Percentiles rank a stretch among this genome's conserved stretches.
These are phyloP conservation scores for Paragorgia papillata DNA, from an alignment of 92 coral and sea anemone species.

Conservation along the genomic window DNA sequence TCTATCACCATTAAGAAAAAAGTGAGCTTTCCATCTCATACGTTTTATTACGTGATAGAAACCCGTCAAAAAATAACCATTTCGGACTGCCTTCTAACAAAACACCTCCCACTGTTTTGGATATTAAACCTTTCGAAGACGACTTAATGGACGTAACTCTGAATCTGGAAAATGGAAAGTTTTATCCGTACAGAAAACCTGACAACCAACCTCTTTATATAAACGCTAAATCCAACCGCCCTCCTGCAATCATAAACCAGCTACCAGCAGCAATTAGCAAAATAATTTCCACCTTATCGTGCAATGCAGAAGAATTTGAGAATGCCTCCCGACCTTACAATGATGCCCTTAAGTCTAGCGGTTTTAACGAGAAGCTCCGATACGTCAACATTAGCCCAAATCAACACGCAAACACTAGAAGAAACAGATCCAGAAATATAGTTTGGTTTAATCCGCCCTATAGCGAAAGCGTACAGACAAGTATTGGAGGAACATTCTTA, in stretches of 20 bases:
- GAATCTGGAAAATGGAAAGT: too few species aligned
- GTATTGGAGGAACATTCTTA: conserved; percentile 21
- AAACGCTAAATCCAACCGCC: conserved; percentile 40
- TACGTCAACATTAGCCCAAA: neutral
- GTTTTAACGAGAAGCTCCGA: conserved; percentile 1
- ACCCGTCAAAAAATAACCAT: too few species aligned
- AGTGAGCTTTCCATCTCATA: too few species aligned
- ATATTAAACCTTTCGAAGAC: too few species aligned
- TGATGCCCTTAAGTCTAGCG: conserved; percentile 32
- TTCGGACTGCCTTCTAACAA: too few species aligned
- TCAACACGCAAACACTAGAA: neutral
- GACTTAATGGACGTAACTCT: too few species aligned
- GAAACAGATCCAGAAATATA: neutral
- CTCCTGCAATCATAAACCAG: conserved; percentile 45
- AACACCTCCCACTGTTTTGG: too few species aligned
- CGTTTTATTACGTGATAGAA: too few species aligned
- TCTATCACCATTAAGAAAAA: too few species aligned
- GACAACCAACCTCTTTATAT: conserved; percentile 1
- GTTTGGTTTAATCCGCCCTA: conserved; percentile 43
- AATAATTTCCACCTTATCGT: conserved; percentile 30
- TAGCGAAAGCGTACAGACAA: conserved; percentile 39
- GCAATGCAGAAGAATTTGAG: conserved; percentile 13
- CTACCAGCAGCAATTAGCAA: conserved; percentile 34
- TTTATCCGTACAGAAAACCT: too few species aligned
- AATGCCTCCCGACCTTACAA: conserved; percentile 22